Evolutionary conservation across 2,797 vertebrate genomes (phyloP).

Genomic region (Crocodylus rhombifer): DNA sequence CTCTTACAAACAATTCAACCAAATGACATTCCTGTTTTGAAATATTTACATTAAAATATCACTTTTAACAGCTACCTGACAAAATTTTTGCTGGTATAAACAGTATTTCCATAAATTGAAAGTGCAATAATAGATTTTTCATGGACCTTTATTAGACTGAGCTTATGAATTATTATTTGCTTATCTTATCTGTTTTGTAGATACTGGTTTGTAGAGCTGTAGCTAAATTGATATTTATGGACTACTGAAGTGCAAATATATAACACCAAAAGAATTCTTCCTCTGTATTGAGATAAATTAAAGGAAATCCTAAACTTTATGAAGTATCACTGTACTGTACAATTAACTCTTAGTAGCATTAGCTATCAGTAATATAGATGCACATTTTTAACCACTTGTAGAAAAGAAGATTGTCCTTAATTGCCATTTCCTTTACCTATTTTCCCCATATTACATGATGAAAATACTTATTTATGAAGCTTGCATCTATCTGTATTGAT

Average conservation of each 20-base stretch:
- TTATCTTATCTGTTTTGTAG: not conserved
- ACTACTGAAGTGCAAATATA: not conserved
- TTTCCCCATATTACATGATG: not conserved
- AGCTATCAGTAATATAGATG: not conserved
- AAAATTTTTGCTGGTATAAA: not conserved
- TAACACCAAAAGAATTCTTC: not conserved
- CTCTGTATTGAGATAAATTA: not conserved
- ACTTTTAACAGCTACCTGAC: not conserved
- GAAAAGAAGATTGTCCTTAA: not conserved
- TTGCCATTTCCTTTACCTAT: not conserved
- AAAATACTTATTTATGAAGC: not conserved
- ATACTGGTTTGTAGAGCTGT: not conserved
- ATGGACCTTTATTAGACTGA: not conserved
- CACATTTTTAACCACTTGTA: not conserved
- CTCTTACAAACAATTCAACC: not conserved
- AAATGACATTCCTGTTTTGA: not conserved
- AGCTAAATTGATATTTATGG: not conserved
- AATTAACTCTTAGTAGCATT: not conserved
- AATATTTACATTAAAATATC: conserved; percentile 12
- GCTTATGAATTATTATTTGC: not conserved
- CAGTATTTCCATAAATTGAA: not conserved
- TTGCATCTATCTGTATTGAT: not conserved
- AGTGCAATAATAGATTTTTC: not conserved
- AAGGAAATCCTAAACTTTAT: not conserved
- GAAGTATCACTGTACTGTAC: not conserved